Conservation (phyloP, 2,113 vertebrate species). For the Dermatemys mawii region DNA sequence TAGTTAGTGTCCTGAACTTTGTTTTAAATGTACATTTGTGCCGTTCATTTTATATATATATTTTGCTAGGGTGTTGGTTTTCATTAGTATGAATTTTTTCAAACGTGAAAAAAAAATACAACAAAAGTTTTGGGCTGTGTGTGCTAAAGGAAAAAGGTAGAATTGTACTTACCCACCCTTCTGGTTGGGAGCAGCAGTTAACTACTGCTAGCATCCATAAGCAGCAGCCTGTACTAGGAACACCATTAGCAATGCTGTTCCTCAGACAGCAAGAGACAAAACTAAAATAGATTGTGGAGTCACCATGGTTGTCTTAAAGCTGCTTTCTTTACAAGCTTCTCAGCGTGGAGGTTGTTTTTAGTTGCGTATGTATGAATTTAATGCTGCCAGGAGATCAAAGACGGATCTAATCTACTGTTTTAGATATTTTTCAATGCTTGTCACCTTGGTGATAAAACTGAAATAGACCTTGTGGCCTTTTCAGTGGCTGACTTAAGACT, state of each 20-base stretch:
- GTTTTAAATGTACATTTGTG: neutral
- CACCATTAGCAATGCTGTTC: neutral
- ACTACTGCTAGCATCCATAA: neutral
- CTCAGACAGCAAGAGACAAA: neutral
- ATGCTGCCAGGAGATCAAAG: neutral
- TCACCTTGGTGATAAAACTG: slow-evolving; percentile 30
- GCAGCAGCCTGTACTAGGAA: neutral
- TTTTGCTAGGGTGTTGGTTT: neutral
- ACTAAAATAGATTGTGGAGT: neutral
- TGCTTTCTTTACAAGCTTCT: slow-evolving; percentile 9
- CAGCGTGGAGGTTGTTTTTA: neutral
- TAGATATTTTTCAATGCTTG: neutral
- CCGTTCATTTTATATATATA: neutral
- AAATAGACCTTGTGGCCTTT: neutral
- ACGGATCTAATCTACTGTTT: neutral
- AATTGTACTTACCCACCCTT: too few relatives aligned
- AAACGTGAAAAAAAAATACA: too few relatives aligned
- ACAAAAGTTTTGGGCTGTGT: too few relatives aligned
- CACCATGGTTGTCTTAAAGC: neutral
- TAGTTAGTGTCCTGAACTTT: neutral
- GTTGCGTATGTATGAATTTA: neutral
- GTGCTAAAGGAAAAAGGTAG: too few relatives aligned
- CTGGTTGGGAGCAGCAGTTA: neutral
- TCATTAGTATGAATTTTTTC: neutral
- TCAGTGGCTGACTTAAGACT: neutral